Percentiles rank a stretch among this genome's conserved stretches.
These are phyloP conservation scores for Drosophila sulfurigaster DNA, from an alignment of 1,140 invertebrate species.

Conservation along the genomic window DNA sequence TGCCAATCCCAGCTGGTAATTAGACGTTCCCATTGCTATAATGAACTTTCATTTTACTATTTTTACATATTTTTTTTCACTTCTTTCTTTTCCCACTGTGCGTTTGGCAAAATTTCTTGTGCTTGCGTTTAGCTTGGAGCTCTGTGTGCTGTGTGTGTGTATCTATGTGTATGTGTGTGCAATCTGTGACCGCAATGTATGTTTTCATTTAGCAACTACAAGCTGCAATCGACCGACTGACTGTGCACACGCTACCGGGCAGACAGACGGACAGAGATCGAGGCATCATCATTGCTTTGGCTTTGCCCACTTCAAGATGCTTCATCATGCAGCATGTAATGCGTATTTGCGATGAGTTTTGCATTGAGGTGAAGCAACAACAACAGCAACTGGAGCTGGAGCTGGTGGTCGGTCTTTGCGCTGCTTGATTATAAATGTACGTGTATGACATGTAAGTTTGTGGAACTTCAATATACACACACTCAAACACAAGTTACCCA, in stretches of 20 bases:
- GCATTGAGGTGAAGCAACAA: neutral
- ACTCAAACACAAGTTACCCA: conserved; percentile 16
- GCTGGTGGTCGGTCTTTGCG: conserved; percentile 9
- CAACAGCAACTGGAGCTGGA: neutral
- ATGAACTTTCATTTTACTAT: conserved; percentile 18
- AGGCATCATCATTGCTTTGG: conserved; percentile 28
- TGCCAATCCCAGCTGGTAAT: conserved; percentile 31
- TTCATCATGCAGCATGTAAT: conserved; percentile 70
- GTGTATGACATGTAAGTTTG: conserved; percentile 75
- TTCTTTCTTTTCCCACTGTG: conserved; percentile 43
- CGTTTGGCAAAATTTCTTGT: conserved; percentile 34
- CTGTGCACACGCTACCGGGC: conserved; percentile 57
- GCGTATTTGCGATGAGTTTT: conserved; percentile 40
- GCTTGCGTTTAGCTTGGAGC: conserved; percentile 15
- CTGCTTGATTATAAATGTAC: conserved; percentile 80
- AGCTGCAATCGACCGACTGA: conserved; percentile 40
- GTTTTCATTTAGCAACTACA: conserved; percentile 80
- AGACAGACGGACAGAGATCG: neutral
- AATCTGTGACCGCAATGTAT: conserved; percentile 66
- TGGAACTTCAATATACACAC: conserved; percentile 35
- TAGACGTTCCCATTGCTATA: conserved; percentile 41
- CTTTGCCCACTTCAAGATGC: conserved; percentile 69
- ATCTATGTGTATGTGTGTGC: conserved; percentile 8
- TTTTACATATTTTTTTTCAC: neutral
- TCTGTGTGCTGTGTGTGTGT: neutral